phyloP scores from a whole-genome alignment of 64 coral and sea anemone genomes.

The Acropora yongei region DNA sequence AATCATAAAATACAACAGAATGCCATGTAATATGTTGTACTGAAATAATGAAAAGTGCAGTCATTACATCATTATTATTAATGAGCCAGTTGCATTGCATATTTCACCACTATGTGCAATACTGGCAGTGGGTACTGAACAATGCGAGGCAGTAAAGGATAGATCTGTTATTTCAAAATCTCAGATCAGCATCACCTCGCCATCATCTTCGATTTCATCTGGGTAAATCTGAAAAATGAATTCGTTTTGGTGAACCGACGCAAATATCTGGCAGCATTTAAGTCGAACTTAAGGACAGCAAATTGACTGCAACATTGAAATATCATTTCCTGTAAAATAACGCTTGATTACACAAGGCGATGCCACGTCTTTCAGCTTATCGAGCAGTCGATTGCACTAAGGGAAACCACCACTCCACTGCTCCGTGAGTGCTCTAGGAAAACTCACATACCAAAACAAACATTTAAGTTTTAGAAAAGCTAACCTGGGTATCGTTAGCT shows the following conservation, averaged over 20 bases:
- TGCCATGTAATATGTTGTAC: too few relatives aligned
- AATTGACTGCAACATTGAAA: neutral
- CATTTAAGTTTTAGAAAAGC: conserved; percentile 44
- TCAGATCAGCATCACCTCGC: conserved; percentile 44
- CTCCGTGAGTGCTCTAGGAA: conserved; percentile 14
- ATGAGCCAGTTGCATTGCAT: too few relatives aligned
- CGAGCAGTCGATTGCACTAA: conserved; percentile 18
- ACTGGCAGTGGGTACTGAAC: too few relatives aligned
- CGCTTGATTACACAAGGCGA: conserved; percentile 60
- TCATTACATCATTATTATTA: too few relatives aligned
- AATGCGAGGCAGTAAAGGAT: too few relatives aligned
- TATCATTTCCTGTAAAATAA: conserved; percentile 50
- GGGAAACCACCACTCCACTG: conserved; percentile 44
- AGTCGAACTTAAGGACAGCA: neutral
- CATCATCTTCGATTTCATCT: conserved; percentile 45
- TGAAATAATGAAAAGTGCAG: too few relatives aligned
- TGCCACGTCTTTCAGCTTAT: conserved; percentile 38
- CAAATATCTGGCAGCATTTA: neutral
- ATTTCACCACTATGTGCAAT: too few relatives aligned
- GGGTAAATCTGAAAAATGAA: conserved; percentile 34
- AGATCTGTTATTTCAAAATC: conserved; percentile 38
- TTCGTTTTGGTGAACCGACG: neutral
- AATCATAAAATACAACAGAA: too few relatives aligned
- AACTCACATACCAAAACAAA: conserved; percentile 50
- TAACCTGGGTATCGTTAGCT: conserved; percentile 50